Conservation (phyloP, 2,113 vertebrate genomes). For the Mugil cephalus region DNA sequence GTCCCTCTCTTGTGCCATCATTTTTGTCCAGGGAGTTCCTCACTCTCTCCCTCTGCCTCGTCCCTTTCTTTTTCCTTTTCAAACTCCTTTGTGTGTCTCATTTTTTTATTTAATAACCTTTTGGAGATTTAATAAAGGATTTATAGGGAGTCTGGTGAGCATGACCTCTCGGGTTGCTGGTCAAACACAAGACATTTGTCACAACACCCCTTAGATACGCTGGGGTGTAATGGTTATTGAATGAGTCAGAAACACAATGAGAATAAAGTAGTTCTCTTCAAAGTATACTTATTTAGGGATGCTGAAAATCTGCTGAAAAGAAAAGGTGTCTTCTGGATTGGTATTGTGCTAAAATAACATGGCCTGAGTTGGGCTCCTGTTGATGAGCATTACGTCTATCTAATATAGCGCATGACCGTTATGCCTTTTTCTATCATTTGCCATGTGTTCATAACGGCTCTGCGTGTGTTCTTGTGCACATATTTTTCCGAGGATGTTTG, state of each 20-base stretch:
- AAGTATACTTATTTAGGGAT: no score
- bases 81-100: slow-evolving; percentile 1
- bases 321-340: neutral
- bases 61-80: slow-evolving; percentile 13
- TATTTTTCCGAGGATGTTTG: no score
- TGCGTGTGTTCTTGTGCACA: neutral
- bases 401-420: neutral
- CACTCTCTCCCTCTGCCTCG: neutral
- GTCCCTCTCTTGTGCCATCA: slow-evolving; percentile 45
- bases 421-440: neutral
- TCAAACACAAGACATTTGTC: slow-evolving; percentile 27
- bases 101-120: slow-evolving; percentile 14
- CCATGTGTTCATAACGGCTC: slow-evolving; percentile 9
- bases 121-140: slow-evolving; percentile 12
- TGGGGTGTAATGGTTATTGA: no score
- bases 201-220: neutral
- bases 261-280: no score
- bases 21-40: slow-evolving; percentile 52
- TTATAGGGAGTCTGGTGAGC: neutral
- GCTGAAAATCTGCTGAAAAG: no score
- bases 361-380: no score
- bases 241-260: no score
- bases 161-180: neutral
- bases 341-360: neutral
- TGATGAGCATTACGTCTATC: neutral